A percentile compares a stretch with the other conserved stretches of the same genome.
Evolutionary conservation across 2,113 vertebrate genomes (phyloP).

Genomic region (Lipotes vexillifer): DNA sequence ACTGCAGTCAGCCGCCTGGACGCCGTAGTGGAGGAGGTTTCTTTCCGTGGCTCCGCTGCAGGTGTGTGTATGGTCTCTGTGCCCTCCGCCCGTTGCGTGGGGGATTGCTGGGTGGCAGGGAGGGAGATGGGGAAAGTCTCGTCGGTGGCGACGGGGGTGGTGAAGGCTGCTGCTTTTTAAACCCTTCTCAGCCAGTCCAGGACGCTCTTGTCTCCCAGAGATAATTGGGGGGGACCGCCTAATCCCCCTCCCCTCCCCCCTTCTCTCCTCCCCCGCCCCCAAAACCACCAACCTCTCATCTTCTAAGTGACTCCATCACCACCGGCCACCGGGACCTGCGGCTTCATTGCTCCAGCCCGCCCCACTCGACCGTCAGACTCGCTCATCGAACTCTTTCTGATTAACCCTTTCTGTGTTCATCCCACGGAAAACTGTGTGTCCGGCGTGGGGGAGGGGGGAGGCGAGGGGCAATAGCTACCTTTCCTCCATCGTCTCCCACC

Average conservation of each 20-base stretch:
- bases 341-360: conserved; percentile 74
- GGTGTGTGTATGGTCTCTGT: neutral
- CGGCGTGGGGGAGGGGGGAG: conserved; percentile 42
- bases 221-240: conserved; percentile 34
- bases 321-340: conserved; percentile 69
- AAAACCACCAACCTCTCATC: conserved; percentile 73
- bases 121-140: neutral
- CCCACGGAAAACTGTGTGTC: conserved; percentile 75
- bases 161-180: conserved; percentile 49
- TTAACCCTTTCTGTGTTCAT: conserved; percentile 76
- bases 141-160: neutral
- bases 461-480: conserved; percentile 67
- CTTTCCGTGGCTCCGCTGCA: neutral
- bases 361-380: conserved; percentile 72
- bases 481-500: conserved; percentile 65
- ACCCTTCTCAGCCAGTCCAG: conserved; percentile 60
- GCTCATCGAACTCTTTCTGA: conserved; percentile 75
- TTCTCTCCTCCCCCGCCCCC: neutral
- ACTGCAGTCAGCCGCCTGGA: neutral
- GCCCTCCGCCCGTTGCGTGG: neutral
- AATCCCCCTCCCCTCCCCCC: neutral
- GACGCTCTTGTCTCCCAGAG: conserved; percentile 56
- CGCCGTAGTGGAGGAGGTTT: neutral
- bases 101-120: neutral
- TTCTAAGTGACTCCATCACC: conserved; percentile 74